phyloP scores from a whole-genome alignment of 2,797 vertebrate species.

The Sebastes kiyomatsui region DNA sequence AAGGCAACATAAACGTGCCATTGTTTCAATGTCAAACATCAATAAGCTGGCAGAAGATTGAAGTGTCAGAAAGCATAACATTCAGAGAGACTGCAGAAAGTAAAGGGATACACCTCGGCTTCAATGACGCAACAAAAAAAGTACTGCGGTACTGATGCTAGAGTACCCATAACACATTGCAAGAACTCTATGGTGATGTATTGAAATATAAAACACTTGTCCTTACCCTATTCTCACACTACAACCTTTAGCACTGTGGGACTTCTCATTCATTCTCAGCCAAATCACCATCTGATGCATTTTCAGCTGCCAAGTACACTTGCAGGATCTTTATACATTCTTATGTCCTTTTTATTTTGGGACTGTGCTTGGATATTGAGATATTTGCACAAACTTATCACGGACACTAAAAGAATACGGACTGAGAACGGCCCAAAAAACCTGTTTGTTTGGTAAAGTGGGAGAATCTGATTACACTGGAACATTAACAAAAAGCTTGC shows the following conservation, averaged over 20 bases:
- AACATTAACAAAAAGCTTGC: background rate
- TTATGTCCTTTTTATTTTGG: background rate
- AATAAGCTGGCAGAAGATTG: background rate
- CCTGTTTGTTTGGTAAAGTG: background rate
- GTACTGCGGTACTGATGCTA: background rate
- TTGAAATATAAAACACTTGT: conserved; percentile 1
- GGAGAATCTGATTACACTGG: background rate
- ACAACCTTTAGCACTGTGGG: background rate
- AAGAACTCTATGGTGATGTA: background rate
- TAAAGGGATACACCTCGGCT: background rate
- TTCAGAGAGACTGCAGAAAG: background rate
- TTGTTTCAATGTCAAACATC: conserved; percentile 1
- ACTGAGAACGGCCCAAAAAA: background rate
- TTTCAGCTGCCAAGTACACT: background rate
- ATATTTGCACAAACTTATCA: background rate
- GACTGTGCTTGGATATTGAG: background rate
- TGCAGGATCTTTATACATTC: background rate
- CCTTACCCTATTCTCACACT: background rate
- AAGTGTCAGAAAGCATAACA: background rate
- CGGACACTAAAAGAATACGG: background rate
- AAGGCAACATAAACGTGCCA: background rate
- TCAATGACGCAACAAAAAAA: background rate
- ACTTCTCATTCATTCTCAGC: background rate
- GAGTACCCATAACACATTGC: background rate
- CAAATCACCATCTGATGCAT: conserved; percentile 7